phyloP scores from a whole-genome alignment of 64 coral and sea anemone genomes.

The Pocillopora verrucosa region DNA sequence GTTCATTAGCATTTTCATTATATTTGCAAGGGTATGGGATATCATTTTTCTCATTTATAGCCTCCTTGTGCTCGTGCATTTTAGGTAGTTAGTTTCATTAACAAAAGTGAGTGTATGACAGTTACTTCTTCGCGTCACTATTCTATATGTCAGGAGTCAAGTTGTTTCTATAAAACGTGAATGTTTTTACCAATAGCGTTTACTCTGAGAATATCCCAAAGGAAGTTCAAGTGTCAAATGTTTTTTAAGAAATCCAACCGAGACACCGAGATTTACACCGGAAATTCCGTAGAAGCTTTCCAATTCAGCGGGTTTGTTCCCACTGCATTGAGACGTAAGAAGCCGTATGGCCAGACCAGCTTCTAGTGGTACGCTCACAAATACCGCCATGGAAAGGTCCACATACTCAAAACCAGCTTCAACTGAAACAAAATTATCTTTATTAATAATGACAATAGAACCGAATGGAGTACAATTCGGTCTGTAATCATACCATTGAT shows the following conservation, averaged over 20 bases:
- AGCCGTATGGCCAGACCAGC: background rate
- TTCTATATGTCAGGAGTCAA: background rate
- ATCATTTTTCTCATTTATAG: too few relatives aligned
- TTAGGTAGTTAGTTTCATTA: too few relatives aligned
- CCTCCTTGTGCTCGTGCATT: too few relatives aligned
- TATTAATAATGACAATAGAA: too few relatives aligned
- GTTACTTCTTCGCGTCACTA: background rate
- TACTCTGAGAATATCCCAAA: constrained; percentile 1
- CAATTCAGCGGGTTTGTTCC: background rate
- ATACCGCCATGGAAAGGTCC: background rate
- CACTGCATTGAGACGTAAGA: background rate
- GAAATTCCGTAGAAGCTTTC: constrained; percentile 12
- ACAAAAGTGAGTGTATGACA: background rate
- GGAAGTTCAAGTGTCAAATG: background rate
- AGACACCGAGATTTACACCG: background rate
- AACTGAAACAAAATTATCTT: background rate
- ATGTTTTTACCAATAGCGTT: background rate
- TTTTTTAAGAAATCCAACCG: constrained; percentile 6
- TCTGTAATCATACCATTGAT: too few relatives aligned
- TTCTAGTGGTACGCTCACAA: constrained; percentile 2
- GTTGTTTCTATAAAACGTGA: background rate
- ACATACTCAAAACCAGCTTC: background rate
- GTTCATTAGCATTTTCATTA: too few relatives aligned
- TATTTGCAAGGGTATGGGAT: too few relatives aligned
- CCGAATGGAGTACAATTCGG: too few relatives aligned